Percentiles rank a stretch among this genome's conserved stretches.
These are phyloP conservation scores for Sycophila texana DNA, from an alignment of 2,888 invertebrate species.

Conservation along the genomic window DNA sequence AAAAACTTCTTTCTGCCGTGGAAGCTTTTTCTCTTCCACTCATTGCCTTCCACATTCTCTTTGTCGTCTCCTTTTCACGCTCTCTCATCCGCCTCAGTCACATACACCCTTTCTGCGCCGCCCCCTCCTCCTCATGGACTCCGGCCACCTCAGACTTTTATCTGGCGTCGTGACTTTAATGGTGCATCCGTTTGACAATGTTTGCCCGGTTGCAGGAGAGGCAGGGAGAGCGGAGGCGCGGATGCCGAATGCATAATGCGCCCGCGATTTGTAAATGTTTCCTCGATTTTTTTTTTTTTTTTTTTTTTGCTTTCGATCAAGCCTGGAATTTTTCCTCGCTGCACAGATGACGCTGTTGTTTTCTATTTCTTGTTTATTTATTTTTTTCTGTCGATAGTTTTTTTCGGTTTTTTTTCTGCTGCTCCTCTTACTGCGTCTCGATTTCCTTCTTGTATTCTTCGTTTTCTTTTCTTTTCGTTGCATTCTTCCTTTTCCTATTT, in stretches of 20 bases:
- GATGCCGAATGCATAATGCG: not conserved
- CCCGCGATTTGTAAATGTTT: conserved; percentile 30
- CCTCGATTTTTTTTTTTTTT: conserved; percentile 14
- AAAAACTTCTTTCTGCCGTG: not conserved
- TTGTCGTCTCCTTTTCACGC: not conserved
- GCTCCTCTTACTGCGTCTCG: too few species aligned
- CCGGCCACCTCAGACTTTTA: conserved; percentile 12
- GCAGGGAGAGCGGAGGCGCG: not conserved
- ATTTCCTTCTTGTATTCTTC: too few species aligned
- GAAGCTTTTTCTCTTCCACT: conserved; percentile 20
- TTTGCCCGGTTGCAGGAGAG: conserved; percentile 20
- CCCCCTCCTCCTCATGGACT: not conserved
- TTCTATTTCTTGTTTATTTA: not conserved
- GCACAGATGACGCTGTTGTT: not conserved
- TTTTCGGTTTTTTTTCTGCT: not conserved
- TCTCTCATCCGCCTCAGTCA: not conserved
- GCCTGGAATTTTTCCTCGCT: not conserved
- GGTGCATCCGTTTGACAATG: conserved; percentile 47
- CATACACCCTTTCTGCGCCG: conserved; percentile 3
- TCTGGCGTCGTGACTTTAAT: conserved; percentile 37
- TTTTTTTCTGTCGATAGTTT: not conserved
- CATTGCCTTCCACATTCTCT: conserved; percentile 14
- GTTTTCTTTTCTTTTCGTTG: too few species aligned
- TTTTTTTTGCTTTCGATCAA: not conserved
- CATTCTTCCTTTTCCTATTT: not conserved